Percentiles rank a stretch among this genome's conserved stretches.
phyloP scores from a whole-genome alignment of 30 jellyfish, hydroid and myxozoan genomes.

The Chrysaora quinquecirrha region DNA sequence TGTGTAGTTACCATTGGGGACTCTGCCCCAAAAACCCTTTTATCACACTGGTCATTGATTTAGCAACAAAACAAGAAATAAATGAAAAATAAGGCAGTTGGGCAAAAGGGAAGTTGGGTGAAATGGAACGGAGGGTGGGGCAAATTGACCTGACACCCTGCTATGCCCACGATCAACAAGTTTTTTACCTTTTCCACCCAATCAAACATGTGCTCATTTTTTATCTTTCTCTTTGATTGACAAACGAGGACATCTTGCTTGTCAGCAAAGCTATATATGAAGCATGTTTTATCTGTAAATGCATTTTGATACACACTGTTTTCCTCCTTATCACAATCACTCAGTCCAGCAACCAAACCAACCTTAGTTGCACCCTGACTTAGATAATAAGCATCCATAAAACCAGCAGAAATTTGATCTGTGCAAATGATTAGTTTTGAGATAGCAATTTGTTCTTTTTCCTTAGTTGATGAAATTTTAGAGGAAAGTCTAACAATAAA shows the following conservation, averaged over 20 bases:
- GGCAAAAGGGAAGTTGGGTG: too few species aligned
- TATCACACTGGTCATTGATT: too few species aligned
- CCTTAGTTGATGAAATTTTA: not conserved
- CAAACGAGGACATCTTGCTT: slow-evolving; percentile 21
- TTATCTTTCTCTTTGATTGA: slow-evolving; percentile 40
- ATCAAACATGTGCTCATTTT: slow-evolving; percentile 15
- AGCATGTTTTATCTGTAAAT: slow-evolving; percentile 49
- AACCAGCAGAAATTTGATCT: slow-evolving; percentile 34
- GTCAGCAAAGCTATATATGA: slow-evolving; percentile 22
- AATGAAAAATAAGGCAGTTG: too few species aligned
- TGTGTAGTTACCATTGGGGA: too few species aligned
- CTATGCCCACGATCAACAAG: too few species aligned
- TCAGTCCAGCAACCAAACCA: slow-evolving; percentile 50
- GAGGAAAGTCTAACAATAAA: slow-evolving; percentile 38
- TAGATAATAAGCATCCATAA: slow-evolving; percentile 35
- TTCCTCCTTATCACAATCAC: not conserved
- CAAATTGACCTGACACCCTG: too few species aligned
- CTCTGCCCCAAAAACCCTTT: too few species aligned
- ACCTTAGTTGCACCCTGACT: slow-evolving; percentile 6
- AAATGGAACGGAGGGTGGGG: too few species aligned
- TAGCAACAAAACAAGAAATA: too few species aligned
- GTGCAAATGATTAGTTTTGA: slow-evolving; percentile 47
- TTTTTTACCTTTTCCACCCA: slow-evolving; percentile 56
- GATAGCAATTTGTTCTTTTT: not conserved
- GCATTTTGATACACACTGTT: slow-evolving; percentile 40